Percentiles rank a stretch among this genome's conserved stretches.
Evolutionary conservation across 2,888 invertebrate genomes (phyloP).

Genomic region (Orgyia antiqua): DNA sequence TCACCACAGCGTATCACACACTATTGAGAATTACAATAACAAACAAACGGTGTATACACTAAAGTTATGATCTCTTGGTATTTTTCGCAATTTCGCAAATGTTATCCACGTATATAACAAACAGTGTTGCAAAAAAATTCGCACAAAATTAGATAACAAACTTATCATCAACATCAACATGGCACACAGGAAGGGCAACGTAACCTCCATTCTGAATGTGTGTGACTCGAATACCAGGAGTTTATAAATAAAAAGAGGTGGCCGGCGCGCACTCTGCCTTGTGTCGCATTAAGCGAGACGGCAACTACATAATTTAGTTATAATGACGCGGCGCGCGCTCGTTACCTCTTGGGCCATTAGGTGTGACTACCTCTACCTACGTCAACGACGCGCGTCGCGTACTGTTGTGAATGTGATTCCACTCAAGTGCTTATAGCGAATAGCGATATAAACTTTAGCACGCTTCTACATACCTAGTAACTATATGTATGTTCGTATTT

Average conservation of each 20-base stretch:
- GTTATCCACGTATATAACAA: too few relatives aligned
- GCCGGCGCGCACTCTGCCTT: conserved; percentile 23
- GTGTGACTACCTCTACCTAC: conserved; percentile 32
- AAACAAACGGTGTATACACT: too few relatives aligned
- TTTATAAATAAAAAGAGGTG: conserved; percentile 30
- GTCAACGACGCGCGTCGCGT: conserved; percentile 19
- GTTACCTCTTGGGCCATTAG: conserved; percentile 46
- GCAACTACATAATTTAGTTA: conserved; percentile 58
- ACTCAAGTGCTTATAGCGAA: conserved; percentile 5
- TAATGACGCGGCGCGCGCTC: conserved; percentile 48
- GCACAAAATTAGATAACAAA: too few relatives aligned
- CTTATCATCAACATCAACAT: too few relatives aligned
- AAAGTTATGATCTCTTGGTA: conserved; percentile 23
- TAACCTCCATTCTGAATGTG: conserved; percentile 37
- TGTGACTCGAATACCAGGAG: conserved; percentile 42
- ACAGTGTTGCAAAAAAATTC: too few relatives aligned
- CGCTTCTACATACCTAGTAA: conserved; percentile 28
- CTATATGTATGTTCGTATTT: conserved; percentile 17
- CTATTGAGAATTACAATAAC: too few relatives aligned
- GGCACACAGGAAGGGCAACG: too few relatives aligned
- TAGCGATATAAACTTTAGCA: conserved; percentile 21
- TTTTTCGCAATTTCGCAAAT: conserved; percentile 21
- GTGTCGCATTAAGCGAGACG: conserved; percentile 44
- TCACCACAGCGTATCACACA: too few relatives aligned
- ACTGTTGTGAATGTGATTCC: conserved; percentile 23